Conservation (phyloP, 2,888 invertebrate species). For the Cosmia trapezina region DNA sequence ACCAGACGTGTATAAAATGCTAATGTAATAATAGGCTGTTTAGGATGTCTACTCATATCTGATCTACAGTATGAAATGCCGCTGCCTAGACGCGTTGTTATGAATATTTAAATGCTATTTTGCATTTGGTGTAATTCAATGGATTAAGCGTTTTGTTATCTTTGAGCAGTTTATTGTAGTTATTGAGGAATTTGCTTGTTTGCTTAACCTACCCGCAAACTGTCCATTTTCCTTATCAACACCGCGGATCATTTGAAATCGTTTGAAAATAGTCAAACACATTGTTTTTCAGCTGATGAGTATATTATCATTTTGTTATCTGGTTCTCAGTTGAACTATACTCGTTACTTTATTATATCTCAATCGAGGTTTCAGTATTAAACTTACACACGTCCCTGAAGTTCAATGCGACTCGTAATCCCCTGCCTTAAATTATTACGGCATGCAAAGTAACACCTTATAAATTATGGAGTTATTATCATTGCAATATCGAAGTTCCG, state of each 20-base stretch:
- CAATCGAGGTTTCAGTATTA: not conserved
- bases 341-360: not conserved
- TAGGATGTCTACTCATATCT: constrained; percentile 39
- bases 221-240: not conserved
- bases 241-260: not conserved
- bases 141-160: constrained; percentile 22
- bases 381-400: not conserved
- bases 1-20: constrained; percentile 50
- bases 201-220: not conserved
- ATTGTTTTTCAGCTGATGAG: not conserved
- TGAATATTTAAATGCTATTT: constrained; percentile 58
- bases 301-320: not conserved
- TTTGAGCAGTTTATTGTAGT: not conserved
- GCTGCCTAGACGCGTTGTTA: constrained; percentile 50
- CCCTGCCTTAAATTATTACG: constrained; percentile 36
- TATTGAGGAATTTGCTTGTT: not conserved
- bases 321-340: not conserved
- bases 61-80: constrained; percentile 31
- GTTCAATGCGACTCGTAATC: constrained; percentile 24
- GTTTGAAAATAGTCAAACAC: not conserved
- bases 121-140: constrained; percentile 32
- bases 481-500: constrained; percentile 69
- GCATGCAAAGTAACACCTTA: constrained; percentile 60
- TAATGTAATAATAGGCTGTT: constrained; percentile 44
- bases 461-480: constrained; percentile 64